A percentile compares a stretch with the other conserved stretches of the same genome.
phyloP scores from a whole-genome alignment of 2,888 invertebrate species.

The Sepiola atlantica region DNA sequence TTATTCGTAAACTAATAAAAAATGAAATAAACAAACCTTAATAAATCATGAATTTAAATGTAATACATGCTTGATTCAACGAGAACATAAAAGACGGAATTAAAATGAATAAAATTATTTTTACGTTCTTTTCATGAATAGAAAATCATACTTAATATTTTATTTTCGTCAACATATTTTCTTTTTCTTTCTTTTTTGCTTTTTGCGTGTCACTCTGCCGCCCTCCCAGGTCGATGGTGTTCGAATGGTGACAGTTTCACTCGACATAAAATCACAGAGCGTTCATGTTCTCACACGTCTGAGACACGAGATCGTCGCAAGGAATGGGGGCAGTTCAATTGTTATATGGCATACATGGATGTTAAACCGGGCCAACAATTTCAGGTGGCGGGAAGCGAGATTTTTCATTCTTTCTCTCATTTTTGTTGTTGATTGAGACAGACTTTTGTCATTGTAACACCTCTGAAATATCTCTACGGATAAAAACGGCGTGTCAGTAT shows the following conservation, averaged over 20 bases:
- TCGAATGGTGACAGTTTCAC: neutral
- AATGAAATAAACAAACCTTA: neutral
- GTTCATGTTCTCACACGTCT: neutral
- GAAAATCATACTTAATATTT: neutral
- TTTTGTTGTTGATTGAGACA: neutral
- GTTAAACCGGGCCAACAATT: neutral
- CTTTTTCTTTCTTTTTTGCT: neutral
- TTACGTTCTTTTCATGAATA: neutral
- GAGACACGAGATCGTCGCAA: neutral
- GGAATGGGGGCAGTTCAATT: neutral
- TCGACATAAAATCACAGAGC: neutral
- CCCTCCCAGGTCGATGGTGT: neutral
- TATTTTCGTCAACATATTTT: neutral
- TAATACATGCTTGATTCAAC: neutral
- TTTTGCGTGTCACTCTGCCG: neutral
- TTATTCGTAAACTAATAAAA: neutral
- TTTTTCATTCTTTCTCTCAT: neutral
- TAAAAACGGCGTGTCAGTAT: neutral
- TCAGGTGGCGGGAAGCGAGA: neutral
- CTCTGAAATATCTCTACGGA: neutral
- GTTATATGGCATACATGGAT: neutral
- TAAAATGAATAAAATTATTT: neutral
- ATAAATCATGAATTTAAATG: neutral
- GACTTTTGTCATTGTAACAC: neutral
- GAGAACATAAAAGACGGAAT: neutral